These are phyloP conservation scores for Alloscopus bannaensis DNA, from an alignment of 2,888 invertebrate species.

Conservation along the genomic window DNA sequence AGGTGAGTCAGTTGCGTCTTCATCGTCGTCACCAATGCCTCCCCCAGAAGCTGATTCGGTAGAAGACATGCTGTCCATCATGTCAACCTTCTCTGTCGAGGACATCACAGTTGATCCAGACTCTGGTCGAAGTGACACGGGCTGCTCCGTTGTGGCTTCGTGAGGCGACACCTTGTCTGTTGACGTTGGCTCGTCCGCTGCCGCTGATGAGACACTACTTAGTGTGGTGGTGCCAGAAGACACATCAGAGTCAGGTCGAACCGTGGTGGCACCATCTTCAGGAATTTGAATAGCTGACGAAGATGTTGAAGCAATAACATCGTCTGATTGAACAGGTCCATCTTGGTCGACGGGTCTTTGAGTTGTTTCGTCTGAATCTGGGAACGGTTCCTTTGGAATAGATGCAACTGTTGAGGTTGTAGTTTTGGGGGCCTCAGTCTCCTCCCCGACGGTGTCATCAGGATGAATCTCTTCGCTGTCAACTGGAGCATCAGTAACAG, in stretches of 20 bases:
- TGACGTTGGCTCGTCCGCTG: constrained; percentile 23
- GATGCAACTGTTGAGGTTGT: background rate
- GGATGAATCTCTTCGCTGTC: constrained; percentile 48
- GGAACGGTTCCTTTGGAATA: constrained; percentile 70
- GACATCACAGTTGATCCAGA: constrained; percentile 30
- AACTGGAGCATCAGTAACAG: constrained; percentile 24
- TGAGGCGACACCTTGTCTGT: background rate
- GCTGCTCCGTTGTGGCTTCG: constrained; percentile 17
- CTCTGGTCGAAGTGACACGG: constrained; percentile 36
- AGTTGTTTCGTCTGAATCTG: constrained; percentile 4
- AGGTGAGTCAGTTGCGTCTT: constrained; percentile 1
- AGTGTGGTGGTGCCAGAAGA: constrained; percentile 22
- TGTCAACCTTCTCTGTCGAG: constrained; percentile 49
- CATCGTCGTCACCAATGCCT: constrained; percentile 18
- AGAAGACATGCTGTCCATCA: constrained; percentile 20
- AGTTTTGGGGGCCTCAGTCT: constrained; percentile 60
- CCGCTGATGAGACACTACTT: constrained; percentile 57
- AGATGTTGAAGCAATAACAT: constrained; percentile 12
- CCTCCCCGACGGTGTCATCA: constrained; percentile 60
- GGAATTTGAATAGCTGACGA: constrained; percentile 38
- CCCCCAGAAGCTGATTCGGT: constrained; percentile 25
- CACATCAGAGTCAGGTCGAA: background rate
- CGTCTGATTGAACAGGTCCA: constrained; percentile 47
- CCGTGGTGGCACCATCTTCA: constrained; percentile 8
- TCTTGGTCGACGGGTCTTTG: constrained; percentile 45